These are phyloP conservation scores for Melipona beecheii DNA, from an alignment of 2,888 invertebrate genomes.

Conservation along the genomic window DNA sequence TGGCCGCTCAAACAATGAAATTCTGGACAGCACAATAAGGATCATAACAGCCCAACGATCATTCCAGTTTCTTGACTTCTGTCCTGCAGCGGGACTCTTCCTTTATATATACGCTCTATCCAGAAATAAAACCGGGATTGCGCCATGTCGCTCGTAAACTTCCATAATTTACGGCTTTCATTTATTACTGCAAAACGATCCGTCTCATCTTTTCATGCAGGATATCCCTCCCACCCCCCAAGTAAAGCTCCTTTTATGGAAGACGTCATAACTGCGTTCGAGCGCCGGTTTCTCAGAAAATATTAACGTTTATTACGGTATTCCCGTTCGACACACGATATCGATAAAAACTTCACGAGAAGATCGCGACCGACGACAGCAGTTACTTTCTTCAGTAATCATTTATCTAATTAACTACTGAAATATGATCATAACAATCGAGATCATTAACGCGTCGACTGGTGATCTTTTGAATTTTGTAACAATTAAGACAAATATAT, in stretches of 20 bases:
- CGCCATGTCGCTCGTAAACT: slow-evolving; percentile 1
- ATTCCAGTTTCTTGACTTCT: not conserved
- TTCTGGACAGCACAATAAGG: not conserved
- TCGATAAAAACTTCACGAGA: not conserved
- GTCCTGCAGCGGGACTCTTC: too few relatives aligned
- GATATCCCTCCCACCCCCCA: not conserved
- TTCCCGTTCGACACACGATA: not conserved
- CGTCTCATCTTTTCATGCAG: not conserved
- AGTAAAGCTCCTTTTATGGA: slow-evolving; percentile 23
- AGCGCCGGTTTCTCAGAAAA: not conserved
- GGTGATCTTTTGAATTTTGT: too few relatives aligned
- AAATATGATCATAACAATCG: too few relatives aligned
- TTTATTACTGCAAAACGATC: slow-evolving; percentile 32
- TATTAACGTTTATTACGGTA: not conserved
- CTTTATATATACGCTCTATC: not conserved
- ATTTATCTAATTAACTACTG: too few relatives aligned
- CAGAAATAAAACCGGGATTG: slow-evolving; percentile 15
- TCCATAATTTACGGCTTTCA: slow-evolving; percentile 40
- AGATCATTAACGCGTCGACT: too few relatives aligned
- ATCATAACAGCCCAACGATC: not conserved
- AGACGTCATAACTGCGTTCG: slow-evolving; percentile 19
- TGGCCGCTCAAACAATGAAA: not conserved
- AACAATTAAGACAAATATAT: too few relatives aligned
- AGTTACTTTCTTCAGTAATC: too few relatives aligned
- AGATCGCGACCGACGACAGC: not conserved